Evolutionary conservation across 2,113 vertebrate species (phyloP), one percentile per base, ranked within the genome.

Genomic region (Peucedramus taeniatus): DNA sequence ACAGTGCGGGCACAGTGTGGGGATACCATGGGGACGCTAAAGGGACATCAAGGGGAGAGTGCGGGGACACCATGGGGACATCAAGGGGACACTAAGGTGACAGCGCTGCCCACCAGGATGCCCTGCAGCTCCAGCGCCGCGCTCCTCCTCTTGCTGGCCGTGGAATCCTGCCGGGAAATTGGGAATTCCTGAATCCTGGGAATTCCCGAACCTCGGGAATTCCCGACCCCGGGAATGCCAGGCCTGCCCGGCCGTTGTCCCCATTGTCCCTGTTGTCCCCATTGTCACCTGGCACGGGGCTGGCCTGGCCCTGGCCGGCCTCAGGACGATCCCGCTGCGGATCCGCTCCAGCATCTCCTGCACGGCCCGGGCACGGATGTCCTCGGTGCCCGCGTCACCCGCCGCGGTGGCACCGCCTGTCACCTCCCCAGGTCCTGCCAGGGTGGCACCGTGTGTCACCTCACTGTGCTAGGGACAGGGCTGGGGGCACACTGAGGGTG

Each of bases 1-100:
- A n/a, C 51, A n/a, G n/a, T n/a, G n/a, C n/a, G n/a, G n/a, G n/a
- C n/a, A n/a, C n/a, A n/a, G n/a, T n/a, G n/a, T n/a, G n/a, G n/a
- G n/a, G n/a, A n/a, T n/a, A n/a, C 1, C 22, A 0, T 6, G 28
- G 51, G 17, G 51, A 33, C 14, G 13, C 5, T 19, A 4, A 16
- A 5, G 35, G 59, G 59, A 60, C 57, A 60, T 3, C 3, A 6
- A 61, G 27, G 39, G n/a, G n/a, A n/a, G n/a, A n/a, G n/a, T n/a
- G n/a, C n/a, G n/a, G n/a, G n/a, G n/a, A n/a, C n/a, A n/a, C 1
- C 22, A 0, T 6, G 28, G 51, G 17, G 51, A 33, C 14, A 20
- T 7, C 30, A 4, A 16, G 7, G 35, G 59, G 59, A 60, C 57
- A 60, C 5, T 2, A 6, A 61, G 27, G 39, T 37, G 60, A 42